phyloP scores from a whole-genome alignment of 2,113 vertebrate species.

The Irena cyanogastra region DNA sequence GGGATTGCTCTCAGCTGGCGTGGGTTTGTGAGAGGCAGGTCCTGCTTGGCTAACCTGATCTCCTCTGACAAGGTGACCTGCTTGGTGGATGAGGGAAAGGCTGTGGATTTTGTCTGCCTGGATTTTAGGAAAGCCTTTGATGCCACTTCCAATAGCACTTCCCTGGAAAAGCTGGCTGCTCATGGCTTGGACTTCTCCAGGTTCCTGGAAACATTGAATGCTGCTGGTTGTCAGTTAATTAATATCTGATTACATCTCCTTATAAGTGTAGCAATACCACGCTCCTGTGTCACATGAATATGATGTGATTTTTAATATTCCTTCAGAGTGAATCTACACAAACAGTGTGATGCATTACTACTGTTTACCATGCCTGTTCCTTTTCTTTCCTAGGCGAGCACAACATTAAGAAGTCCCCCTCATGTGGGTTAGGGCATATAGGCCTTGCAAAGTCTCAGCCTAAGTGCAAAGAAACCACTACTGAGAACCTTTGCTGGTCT shows the following conservation, averaged over 20 bases:
- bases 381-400: neutral
- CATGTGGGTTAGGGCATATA: rapidly evolving
- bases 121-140: neutral
- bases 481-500: rapidly evolving
- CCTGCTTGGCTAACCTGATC: neutral
- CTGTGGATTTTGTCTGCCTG: neutral
- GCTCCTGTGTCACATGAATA: neutral
- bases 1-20: neutral
- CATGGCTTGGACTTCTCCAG: neutral
- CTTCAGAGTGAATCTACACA: neutral
- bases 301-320: neutral
- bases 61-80: neutral
- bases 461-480: neutral
- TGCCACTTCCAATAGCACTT: neutral
- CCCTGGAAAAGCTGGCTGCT: neutral
- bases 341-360: neutral
- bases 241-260: neutral
- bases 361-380: neutral
- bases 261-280: neutral
- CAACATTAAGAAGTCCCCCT: neutral
- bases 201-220: neutral
- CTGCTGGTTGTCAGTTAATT: neutral
- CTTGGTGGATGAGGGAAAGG: neutral
- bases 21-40: neutral
- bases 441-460: neutral